A percentile compares a stretch with the other conserved stretches of the same genome.
Conservation (phyloP, 2,113 vertebrate genomes). For the Lepisosteus osseus region DNA sequence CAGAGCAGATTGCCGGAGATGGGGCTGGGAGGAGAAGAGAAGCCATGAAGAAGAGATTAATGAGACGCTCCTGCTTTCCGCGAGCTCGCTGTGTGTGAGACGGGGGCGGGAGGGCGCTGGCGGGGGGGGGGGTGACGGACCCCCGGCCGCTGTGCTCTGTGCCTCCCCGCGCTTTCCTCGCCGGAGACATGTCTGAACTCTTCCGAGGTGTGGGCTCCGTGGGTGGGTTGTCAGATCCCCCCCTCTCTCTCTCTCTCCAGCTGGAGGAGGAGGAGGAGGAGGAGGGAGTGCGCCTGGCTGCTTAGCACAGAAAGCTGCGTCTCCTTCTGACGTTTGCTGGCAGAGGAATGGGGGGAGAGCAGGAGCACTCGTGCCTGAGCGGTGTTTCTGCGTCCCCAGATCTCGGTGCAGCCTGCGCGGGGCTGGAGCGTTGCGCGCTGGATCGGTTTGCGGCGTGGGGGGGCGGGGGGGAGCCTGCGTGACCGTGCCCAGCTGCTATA, state of each 20-base stretch:
- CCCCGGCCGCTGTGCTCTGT: constrained; percentile 13
- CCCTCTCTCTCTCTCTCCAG: constrained; percentile 10
- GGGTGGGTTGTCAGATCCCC: constrained; percentile 46
- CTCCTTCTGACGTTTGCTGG: constrained; percentile 1
- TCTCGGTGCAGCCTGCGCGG: too few species aligned
- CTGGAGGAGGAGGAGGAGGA: constrained; percentile 8
- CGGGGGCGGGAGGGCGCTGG: constrained; percentile 13
- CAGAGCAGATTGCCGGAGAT: constrained; percentile 58
- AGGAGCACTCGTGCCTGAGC: too few species aligned
- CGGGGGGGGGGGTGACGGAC: constrained; percentile 12
- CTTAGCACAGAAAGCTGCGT: constrained; percentile 1
- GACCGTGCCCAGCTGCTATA: too few species aligned
- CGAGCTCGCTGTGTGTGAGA: constrained; percentile 7
- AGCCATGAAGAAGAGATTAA: constrained; percentile 42
- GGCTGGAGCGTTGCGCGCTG: too few species aligned
- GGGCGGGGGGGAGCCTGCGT: too few species aligned
- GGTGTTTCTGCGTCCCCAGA: too few species aligned
- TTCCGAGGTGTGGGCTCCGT: constrained; percentile 44
- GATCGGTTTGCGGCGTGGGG: too few species aligned
- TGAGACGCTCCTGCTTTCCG: constrained; percentile 47
- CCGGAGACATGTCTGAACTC: constrained; percentile 53
- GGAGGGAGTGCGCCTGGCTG: not conserved
- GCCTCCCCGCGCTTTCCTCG: too few species aligned
- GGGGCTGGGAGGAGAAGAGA: constrained; percentile 35
- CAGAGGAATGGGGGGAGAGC: too few species aligned